Evolutionary conservation across 2,888 invertebrate species (phyloP).

Genomic region (Scelioninae gen. 1): DNA sequence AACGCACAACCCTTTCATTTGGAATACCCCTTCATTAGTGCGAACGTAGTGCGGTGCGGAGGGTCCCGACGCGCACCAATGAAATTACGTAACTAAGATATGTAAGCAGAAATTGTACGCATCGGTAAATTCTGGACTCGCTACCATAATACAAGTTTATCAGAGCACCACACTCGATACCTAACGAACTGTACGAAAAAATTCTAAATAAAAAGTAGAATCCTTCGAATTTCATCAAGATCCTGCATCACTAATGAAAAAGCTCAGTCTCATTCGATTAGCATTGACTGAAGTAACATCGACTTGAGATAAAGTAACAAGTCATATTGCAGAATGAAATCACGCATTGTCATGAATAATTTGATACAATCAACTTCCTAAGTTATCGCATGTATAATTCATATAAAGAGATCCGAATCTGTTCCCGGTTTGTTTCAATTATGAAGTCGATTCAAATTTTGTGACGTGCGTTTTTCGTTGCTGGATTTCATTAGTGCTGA

Average conservation of each 20-base stretch:
- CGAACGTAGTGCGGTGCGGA: slow-evolving; percentile 71
- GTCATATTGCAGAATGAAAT: slow-evolving; percentile 64
- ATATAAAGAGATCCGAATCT: slow-evolving; percentile 46
- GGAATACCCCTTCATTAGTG: slow-evolving; percentile 78
- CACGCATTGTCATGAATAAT: slow-evolving; percentile 65
- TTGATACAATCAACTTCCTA: slow-evolving; percentile 57
- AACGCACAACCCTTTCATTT: slow-evolving; percentile 81
- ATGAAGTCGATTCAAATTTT: slow-evolving; percentile 21
- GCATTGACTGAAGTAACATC: slow-evolving; percentile 51
- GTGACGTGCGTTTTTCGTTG: slow-evolving; percentile 12
- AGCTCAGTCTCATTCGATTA: slow-evolving; percentile 61
- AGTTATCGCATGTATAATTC: slow-evolving; percentile 50
- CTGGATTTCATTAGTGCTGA: slow-evolving; percentile 1
- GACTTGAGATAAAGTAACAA: slow-evolving; percentile 59
- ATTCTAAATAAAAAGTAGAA: too few relatives aligned
- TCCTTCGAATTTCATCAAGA: slow-evolving; percentile 58
- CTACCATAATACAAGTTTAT: slow-evolving; percentile 68
- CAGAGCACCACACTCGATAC: slow-evolving; percentile 66
- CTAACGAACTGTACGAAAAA: slow-evolving; percentile 66
- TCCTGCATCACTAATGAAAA: slow-evolving; percentile 59
- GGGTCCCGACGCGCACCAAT: slow-evolving; percentile 70
- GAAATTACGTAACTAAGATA: slow-evolving; percentile 78
- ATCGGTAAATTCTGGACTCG: slow-evolving; percentile 73
- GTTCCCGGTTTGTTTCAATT: slow-evolving; percentile 37
- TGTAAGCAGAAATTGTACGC: slow-evolving; percentile 77